Base-by-base conservation (phyloP, 2,888 invertebrate species). In the Germaria angustata region DNA sequence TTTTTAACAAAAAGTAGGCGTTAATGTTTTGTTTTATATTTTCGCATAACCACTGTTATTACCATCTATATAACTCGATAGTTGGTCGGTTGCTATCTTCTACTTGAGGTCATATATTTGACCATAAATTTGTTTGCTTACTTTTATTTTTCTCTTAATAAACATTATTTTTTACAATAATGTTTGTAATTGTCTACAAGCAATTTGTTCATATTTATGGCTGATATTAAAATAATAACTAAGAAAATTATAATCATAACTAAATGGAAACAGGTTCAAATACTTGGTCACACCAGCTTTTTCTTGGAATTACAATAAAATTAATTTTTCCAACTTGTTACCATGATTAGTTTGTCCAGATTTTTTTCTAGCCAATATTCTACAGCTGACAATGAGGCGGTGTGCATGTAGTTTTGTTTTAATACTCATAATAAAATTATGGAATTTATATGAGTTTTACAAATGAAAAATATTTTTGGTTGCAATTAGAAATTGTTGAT, bases 221-320 rank as follows among this genome's bases (percentile, higher is more conserved):
- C 59, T 61, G 32, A 46, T 32, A 51, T 39, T 59, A 68, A 63
- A 8, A 36, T 51, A 46, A 66, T 59, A 39, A 46, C 32, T 17
- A 61, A 7, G 13, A 51, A 59, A 68, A 34, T 44, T 2, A 15
- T 39, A 7, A 9, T 51, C 32, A 13, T 17, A 39, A 17, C 11
- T 28, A 59, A 59, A 9, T 28, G 13, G 39, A 73, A 80, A 80
- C 80, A 75, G 61, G 80, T 80, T 80, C 34, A 46, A 44, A 28
- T 46, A 49, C 63, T 71, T 69, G 51, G 28, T 24, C 68, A 53
- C 39, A 17, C 53, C 24, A 66, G 24, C 34, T n/a, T 65, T 32
- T 44, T 32, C 32, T 36, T 36, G 4, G 17, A 4, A 41, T 17
- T 51, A 11, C 3, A 66, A 39, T 15, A 36, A 65, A 39, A 22